Conservation (phyloP, 53 echinoderm and acorn worm genomes). For the Henricia sp. region DNA sequence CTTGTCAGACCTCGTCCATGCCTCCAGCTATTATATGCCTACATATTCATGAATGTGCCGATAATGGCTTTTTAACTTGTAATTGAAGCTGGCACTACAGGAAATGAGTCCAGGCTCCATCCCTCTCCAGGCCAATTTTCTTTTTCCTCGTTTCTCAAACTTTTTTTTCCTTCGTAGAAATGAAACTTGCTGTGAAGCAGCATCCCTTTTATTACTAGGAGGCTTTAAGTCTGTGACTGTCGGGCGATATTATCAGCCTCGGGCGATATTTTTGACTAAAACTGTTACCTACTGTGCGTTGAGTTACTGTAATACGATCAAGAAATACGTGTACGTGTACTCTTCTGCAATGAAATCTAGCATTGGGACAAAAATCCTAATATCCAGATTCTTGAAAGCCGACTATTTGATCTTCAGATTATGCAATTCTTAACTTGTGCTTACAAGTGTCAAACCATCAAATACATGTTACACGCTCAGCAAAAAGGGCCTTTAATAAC, state of each 20-base stretch:
- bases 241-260: not conserved
- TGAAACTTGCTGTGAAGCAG: not conserved
- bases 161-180: not conserved
- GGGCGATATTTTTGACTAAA: conserved; percentile 1
- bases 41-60: conserved; percentile 43
- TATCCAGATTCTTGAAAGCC: no score
- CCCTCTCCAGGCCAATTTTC: not conserved
- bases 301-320: not conserved
- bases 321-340: no score
- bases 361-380: no score
- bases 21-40: conserved; percentile 28
- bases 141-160: not conserved
- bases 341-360: no score
- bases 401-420: no score
- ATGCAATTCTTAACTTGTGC: no score
- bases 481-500: no score
- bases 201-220: not conserved
- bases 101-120: conserved; percentile 18
- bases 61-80: conserved; percentile 44
- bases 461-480: no score
- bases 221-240: not conserved
- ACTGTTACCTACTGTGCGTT: not conserved
- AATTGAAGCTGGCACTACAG: conserved; percentile 41
- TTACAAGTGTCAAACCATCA: no score
- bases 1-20: conserved; percentile 1